Evolutionary conservation across 2,888 invertebrate genomes (phyloP).

Genomic region (Plebejus anna): DNA sequence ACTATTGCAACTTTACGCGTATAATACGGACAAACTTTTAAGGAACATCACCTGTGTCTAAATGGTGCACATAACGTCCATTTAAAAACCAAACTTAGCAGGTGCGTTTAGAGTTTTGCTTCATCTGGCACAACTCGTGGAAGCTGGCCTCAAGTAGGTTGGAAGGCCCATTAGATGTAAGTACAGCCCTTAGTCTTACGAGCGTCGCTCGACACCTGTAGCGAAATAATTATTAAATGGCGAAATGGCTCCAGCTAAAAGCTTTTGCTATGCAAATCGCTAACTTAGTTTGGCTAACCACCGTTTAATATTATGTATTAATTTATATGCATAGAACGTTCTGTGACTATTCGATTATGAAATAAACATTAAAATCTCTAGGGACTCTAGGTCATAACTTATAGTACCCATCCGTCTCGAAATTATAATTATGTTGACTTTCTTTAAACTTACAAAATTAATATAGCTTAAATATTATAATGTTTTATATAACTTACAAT

Average conservation of each 20-base stretch:
- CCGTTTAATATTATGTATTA: slow-evolving; percentile 2
- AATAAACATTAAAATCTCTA: not conserved
- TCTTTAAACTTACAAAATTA: too few relatives aligned
- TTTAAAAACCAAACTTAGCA: not conserved
- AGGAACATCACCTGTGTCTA: slow-evolving; percentile 13
- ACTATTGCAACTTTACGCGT: not conserved
- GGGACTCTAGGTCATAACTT: too few relatives aligned
- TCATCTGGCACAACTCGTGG: not conserved
- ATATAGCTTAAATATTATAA: too few relatives aligned
- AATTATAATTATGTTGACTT: too few relatives aligned
- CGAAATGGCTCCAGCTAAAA: slow-evolving; percentile 26
- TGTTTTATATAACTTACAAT: too few relatives aligned
- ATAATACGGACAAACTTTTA: not conserved
- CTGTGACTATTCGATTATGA: not conserved
- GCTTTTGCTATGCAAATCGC: slow-evolving; percentile 19
- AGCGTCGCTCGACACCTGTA: slow-evolving; percentile 19
- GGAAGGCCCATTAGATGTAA: slow-evolving; percentile 24
- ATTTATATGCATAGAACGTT: not conserved
- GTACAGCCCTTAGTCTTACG: slow-evolving; percentile 22
- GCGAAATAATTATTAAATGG: slow-evolving; percentile 25
- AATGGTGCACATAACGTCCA: not conserved
- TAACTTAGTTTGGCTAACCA: not conserved
- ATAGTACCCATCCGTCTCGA: too few relatives aligned
- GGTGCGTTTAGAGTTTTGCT: not conserved
- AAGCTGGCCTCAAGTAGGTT: slow-evolving; percentile 12